A percentile compares a stretch with the other conserved stretches of the same genome.
Evolutionary conservation across 23 tunicate species (phyloP).

Genomic region (Oikopleura dioica): DNA sequence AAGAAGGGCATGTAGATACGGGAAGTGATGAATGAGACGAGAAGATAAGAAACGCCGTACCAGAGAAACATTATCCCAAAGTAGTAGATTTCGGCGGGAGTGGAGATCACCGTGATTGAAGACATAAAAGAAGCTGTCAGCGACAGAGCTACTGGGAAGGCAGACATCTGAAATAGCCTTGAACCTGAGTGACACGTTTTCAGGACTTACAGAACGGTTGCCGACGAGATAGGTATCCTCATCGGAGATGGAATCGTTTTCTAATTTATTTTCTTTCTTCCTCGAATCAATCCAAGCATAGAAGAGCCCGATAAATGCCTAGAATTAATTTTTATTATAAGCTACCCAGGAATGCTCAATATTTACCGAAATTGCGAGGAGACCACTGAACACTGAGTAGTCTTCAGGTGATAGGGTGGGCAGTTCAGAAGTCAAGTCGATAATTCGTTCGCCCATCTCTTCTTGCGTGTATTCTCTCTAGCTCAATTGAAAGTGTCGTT

Average conservation of each 20-base stretch:
- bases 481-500: too few relatives aligned
- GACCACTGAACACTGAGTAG: neutral
- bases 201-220: neutral
- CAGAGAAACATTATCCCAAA: conserved; percentile 98
- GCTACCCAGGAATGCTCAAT: too few relatives aligned
- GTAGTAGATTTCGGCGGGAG: conserved; percentile 71
- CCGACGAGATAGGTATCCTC: neutral
- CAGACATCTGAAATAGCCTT: neutral
- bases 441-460: too few relatives aligned
- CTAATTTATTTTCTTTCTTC: too few relatives aligned
- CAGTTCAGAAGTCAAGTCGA: too few relatives aligned
- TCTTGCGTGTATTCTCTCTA: too few relatives aligned
- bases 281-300: neutral
- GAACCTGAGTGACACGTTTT: too few relatives aligned
- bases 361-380: neutral
- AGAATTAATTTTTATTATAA: too few relatives aligned
- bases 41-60: conserved; percentile 1
- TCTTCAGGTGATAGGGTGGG: neutral
- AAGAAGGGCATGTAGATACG: neutral
- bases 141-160: conserved; percentile 63
- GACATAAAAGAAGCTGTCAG: conserved; percentile 92
- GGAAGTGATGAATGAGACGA: neutral
- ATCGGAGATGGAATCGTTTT: neutral
- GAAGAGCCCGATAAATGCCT: neutral
- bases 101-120: conserved; percentile 72